Evolutionary conservation across 1,140 invertebrate species (phyloP), one percentile per base, ranked within the genome.

Genomic region (Formica exsecta): DNA sequence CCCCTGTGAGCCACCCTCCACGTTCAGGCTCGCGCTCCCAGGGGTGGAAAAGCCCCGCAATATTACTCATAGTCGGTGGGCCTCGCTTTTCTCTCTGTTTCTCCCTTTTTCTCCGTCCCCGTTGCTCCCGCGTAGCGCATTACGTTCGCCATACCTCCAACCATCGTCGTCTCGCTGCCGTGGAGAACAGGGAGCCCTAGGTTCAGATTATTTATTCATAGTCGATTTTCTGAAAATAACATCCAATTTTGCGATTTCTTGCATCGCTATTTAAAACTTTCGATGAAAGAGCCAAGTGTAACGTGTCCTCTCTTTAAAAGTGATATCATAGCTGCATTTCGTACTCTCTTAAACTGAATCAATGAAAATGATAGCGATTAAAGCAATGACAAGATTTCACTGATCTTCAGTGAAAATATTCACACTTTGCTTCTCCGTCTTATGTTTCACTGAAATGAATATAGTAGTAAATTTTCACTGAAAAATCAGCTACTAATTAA

Each of bases 21-120:
- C 91, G 91, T 87, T 92, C 91, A 92, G 90, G 87, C 90, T 90
- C 92, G 88, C 89, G 90, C 87, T 92, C 92, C 91, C 92, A 88
- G 90, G 93, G 93, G 92, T 94, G 90, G 93, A 94, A 94, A 94
- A 94, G 93, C 93, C 93, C 94, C 92, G 93, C 93, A 93, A 95
- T 95, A 95, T 95, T 95, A 95, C 93, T 95, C 94, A 95, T 95
- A 95, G 94, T 94, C 93, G 62, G 89, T 88, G 90, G 89, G 89
- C 87, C 90, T 86, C 89, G 88, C 87, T 86, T 87, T 76, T 61
- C 83, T 66, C 65, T 79, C 59, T 71, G 70, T 57, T 32, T 59
- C 81, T 80, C 77, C 19, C 66, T 29, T 87, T 68, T 38, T 64
- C 80, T 68, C 3, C 41, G 22, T 41, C 29, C 44, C 41, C 36